Evolutionary conservation across 2,888 invertebrate species (phyloP), one percentile per base, ranked within the genome.

Genomic region (Drosophila diplacantha): DNA sequence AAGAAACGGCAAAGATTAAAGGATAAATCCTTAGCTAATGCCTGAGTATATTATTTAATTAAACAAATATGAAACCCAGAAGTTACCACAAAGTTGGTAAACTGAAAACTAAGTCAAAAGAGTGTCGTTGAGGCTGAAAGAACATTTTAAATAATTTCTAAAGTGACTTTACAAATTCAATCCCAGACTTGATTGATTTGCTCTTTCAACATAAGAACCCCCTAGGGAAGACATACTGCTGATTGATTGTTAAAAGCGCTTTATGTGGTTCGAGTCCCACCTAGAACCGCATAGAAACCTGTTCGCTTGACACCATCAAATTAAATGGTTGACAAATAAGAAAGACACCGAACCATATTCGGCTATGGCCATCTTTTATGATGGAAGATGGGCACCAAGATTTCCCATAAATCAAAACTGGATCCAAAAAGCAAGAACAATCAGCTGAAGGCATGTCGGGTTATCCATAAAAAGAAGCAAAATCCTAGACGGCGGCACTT

Each of bases 401-500:
- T 35, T 61, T 43, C 14, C 50, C 16, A 56, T 64, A 64, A 64
- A 64, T 64, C 64, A 65, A 65, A 65, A 50, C 20, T 49, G 24
- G 37, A 56, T 56, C 37, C 49, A 26, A 29, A 22, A 31, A 29
- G 43, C 14, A 34, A 34, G 66, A 57, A 49, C 47, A 59, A 67
- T 51, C 46, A 35, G 32, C n/a, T 18, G 3, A 24, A 32, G 22
- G 49, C 18, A 50, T 32, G 35, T 16, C 8, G 31, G 52, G 38
- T 16, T 4, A 18, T 4, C 31, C 49, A 56, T 49, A 39, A 53
- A 53, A 18, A 18, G n/a, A 3, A 16, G 24, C n/a, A 16, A 34
- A 63, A 64, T 53, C 62, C 63, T 62, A 53, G 44, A 46, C 63
- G 79, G 73, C 79, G 83, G 79, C 83, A 69, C 74, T 68, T 49